phyloP scores from a whole-genome alignment of 2,888 invertebrate species.

The Gnatocerus cornutus region DNA sequence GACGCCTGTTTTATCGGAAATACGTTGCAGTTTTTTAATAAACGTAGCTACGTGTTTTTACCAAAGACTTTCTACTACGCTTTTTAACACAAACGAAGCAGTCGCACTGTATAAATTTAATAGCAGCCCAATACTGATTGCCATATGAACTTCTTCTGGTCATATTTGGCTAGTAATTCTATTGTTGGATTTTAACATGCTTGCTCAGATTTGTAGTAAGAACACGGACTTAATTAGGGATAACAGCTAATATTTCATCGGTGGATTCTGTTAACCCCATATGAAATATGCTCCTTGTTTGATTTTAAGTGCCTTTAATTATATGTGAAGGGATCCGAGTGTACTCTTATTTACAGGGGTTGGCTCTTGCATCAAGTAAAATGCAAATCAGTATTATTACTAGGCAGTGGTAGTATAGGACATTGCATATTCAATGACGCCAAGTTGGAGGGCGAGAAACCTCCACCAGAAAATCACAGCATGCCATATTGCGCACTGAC shows the following conservation, averaged over 20 bases:
- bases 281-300: constrained; percentile 16
- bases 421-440: constrained; percentile 47
- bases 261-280: constrained; percentile 3
- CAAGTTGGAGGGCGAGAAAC: constrained; percentile 23
- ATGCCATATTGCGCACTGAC: constrained; percentile 15
- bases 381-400: constrained; percentile 50
- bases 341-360: constrained; percentile 20
- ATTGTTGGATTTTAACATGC: too few relatives aligned
- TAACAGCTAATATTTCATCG: constrained; percentile 1
- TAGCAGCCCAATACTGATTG: constrained; percentile 18
- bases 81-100: constrained; percentile 18
- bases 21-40: not conserved
- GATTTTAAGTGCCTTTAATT: constrained; percentile 36
- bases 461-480: constrained; percentile 22
- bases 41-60: not conserved
- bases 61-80: not conserved
- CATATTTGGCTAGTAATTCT: too few relatives aligned
- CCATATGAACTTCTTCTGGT: not conserved
- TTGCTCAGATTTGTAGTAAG: not conserved
- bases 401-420: constrained; percentile 44
- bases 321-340: constrained; percentile 28
- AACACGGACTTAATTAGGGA: not conserved
- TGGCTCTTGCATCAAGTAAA: constrained; percentile 24
- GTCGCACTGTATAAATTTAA: constrained; percentile 30
- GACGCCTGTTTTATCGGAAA: not conserved